Base-by-base conservation (phyloP, 2,797 vertebrate species). In the Mus spretus region DNA sequence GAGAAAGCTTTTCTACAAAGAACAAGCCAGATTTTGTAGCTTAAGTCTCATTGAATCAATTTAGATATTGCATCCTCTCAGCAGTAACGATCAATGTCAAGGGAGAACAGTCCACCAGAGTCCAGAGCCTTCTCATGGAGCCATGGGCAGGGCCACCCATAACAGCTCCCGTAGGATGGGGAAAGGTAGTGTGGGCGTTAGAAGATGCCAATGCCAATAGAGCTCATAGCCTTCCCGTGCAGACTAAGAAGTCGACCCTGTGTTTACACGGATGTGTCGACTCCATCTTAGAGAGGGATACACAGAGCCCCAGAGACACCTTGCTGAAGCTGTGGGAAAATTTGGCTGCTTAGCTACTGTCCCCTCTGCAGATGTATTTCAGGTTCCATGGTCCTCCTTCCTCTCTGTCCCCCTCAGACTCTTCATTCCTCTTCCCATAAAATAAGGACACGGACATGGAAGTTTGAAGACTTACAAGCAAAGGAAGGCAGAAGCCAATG, bases 121-220 rank as follows among this genome's bases (percentile, higher is more conserved):
- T 24, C 67, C 26, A 8, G 90, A 50, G n/a, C 13, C 12, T 37
- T 37, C 5, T 7, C 47, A 55, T 31, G 17, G 20, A 40, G 44
- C 6, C 17, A 10, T 53, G 28, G 7, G 70, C 26, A 31, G 47
- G 85, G 37, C 50, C 50, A 12, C 6, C 59, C 13, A 20, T 14
- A 20, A 17, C 40, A 13, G 14, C 59, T 80, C 37, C 57, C 44
- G 1, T 5, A 44, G 88, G 57, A 47, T 19, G 40, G 37, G 65
- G 15, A 8, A n/a, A 2, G 61, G 31, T 3, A 53, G 22, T 1
- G 0, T 8, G 24, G 6, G 0, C 7, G 1, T 53, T 17, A 20
- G 90, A 44, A 92, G 90, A 85, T 3, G 24, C 59, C 26, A 47
- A 65, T 57, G 85, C 31, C 57, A 50, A 67, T 0, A 11, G 44